A percentile compares a stretch with the other conserved stretches of the same genome.
phyloP scores from a whole-genome alignment of 2,888 invertebrate genomes.

The Siphonodentalium dalli region DNA sequence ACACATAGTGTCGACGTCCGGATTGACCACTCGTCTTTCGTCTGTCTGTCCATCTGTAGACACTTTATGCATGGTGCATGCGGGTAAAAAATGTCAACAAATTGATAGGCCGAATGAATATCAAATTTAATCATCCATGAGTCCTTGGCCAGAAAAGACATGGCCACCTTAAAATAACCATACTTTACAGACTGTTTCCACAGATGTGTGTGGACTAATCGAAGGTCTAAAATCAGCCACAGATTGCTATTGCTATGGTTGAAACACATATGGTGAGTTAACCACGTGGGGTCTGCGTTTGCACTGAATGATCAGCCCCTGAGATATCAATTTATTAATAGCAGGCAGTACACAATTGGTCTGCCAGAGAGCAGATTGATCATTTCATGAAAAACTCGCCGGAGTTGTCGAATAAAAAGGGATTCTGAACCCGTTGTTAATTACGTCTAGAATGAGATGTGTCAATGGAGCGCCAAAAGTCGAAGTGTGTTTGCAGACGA shows the following conservation, averaged over 20 bases:
- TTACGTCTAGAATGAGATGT: too few species aligned
- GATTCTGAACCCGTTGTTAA: too few species aligned
- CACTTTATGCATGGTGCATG: too few species aligned
- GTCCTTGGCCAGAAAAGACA: neutral
- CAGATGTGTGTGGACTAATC: slow-evolving; percentile 3
- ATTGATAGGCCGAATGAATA: slow-evolving; percentile 10
- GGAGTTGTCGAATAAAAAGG: too few species aligned
- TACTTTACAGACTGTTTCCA: slow-evolving; percentile 13
- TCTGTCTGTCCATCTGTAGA: too few species aligned
- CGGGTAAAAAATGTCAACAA: slow-evolving; percentile 7
- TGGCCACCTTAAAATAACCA: slow-evolving; percentile 6
- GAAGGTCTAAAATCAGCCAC: slow-evolving; percentile 5
- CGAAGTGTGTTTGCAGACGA: too few species aligned
- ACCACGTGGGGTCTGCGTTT: slow-evolving; percentile 1
- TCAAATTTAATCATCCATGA: slow-evolving; percentile 14
- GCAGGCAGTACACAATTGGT: slow-evolving; percentile 1
- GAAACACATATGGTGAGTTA: slow-evolving; percentile 5
- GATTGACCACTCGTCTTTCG: too few species aligned
- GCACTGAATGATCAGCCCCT: slow-evolving; percentile 3
- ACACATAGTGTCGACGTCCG: too few species aligned
- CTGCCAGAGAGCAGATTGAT: neutral
- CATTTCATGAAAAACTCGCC: too few species aligned
- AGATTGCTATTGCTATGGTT: slow-evolving; percentile 1
- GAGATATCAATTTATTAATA: neutral
- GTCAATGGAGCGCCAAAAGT: too few species aligned